Evolutionary conservation across 2,888 invertebrate species (phyloP).

Genomic region (Andrena bucephala): DNA sequence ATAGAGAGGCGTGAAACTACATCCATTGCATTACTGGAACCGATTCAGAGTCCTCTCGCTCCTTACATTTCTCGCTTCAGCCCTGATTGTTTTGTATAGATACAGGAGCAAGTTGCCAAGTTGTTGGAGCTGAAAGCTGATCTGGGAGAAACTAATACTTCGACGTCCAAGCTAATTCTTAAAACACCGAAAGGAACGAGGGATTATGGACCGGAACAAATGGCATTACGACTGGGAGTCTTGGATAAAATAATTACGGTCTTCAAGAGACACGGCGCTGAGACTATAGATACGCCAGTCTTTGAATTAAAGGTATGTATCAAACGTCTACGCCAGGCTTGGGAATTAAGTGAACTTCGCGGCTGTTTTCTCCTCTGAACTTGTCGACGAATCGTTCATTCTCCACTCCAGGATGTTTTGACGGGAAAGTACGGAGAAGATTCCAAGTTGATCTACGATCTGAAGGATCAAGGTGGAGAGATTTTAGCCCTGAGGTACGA

Average conservation of each 20-base stretch:
- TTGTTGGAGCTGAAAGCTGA: conserved; percentile 93
- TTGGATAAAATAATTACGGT: conserved; percentile 94
- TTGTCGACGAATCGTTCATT: not conserved
- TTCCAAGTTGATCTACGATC: conserved; percentile 98
- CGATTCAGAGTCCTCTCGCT: too few relatives aligned
- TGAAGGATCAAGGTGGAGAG: conserved; percentile 99
- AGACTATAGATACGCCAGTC: conserved; percentile 99
- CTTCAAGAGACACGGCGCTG: conserved; percentile 98
- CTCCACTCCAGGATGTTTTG: conserved; percentile 92
- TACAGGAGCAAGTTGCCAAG: conserved; percentile 94
- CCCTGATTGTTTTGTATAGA: conserved; percentile 86
- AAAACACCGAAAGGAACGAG: conserved; percentile 98
- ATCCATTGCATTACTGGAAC: not conserved
- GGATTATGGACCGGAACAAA: conserved; percentile 97
- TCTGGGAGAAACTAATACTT: conserved; percentile 84
- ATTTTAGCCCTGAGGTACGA: conserved; percentile 98
- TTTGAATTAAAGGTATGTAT: conserved; percentile 95
- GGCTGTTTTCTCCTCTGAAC: not conserved
- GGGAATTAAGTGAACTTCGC: too few relatives aligned
- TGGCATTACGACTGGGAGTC: conserved; percentile 95
- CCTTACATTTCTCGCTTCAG: not conserved
- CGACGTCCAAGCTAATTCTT: conserved; percentile 91
- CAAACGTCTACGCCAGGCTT: not conserved
- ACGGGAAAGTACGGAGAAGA: conserved; percentile 99
- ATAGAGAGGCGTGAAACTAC: not conserved